Percentiles rank a stretch among this genome's conserved stretches.
Evolutionary conservation across 2,888 invertebrate genomes (phyloP).

Genomic region (Stenoptilia bipunctidactyla): DNA sequence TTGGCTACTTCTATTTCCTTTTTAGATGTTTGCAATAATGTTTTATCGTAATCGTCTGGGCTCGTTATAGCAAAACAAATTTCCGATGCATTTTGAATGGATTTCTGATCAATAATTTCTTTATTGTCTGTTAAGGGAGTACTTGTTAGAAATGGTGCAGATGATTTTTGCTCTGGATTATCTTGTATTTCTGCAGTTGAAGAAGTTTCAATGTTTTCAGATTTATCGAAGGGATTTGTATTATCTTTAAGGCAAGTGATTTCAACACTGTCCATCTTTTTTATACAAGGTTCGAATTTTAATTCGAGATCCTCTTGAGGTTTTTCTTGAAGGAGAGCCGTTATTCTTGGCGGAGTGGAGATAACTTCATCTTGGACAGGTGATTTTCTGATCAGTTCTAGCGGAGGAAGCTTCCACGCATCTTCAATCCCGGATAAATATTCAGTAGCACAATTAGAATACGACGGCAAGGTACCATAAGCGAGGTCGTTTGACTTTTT

Average conservation of each 20-base stretch:
- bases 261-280: slow-evolving; percentile 55
- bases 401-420: slow-evolving; percentile 42
- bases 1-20: slow-evolving; percentile 36
- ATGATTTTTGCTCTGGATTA: slow-evolving; percentile 32
- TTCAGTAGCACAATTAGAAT: slow-evolving; percentile 53
- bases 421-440: slow-evolving; percentile 37
- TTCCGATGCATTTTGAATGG: not conserved
- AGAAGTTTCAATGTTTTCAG: slow-evolving; percentile 13
- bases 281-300: slow-evolving; percentile 27
- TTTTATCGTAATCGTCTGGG: slow-evolving; percentile 22
- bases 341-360: slow-evolving; percentile 29
- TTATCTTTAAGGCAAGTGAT: slow-evolving; percentile 42
- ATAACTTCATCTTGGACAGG: slow-evolving; percentile 28
- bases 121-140: slow-evolving; percentile 33
- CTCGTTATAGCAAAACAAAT: slow-evolving; percentile 22
- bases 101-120: slow-evolving; percentile 26
- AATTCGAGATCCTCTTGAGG: slow-evolving; percentile 26
- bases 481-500: slow-evolving; percentile 41
- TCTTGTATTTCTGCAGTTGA: slow-evolving; percentile 22
- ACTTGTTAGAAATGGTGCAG: slow-evolving; percentile 46
- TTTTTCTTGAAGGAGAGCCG: slow-evolving; percentile 16
- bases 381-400: slow-evolving; percentile 45
- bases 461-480: slow-evolving; percentile 48
- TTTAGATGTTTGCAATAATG: slow-evolving; percentile 31
- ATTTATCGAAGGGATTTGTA: slow-evolving; percentile 23